Evolutionary conservation across 2,113 vertebrate genomes (phyloP).

Genomic region (Lathamus discolor): DNA sequence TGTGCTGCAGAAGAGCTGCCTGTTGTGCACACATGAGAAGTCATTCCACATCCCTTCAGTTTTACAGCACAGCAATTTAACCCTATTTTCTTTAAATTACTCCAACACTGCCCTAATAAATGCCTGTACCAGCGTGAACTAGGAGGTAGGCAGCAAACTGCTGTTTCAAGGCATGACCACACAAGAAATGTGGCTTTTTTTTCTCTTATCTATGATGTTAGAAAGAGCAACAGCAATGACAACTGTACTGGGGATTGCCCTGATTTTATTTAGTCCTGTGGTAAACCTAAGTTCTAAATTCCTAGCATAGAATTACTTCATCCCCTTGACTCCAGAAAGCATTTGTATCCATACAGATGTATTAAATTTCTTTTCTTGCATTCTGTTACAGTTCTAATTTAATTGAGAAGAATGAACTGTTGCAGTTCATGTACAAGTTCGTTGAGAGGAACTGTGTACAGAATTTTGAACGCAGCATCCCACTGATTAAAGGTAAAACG

Average conservation of each 20-base stretch:
- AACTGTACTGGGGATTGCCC: not conserved
- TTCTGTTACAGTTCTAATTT: slow-evolving; percentile 1
- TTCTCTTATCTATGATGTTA: not conserved
- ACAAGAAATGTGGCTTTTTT: not conserved
- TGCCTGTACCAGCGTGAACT: not conserved
- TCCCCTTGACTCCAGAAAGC: not conserved
- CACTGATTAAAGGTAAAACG: not conserved
- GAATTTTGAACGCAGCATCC: not conserved
- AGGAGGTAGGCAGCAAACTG: not conserved
- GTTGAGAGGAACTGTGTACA: not conserved
- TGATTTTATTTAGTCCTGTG: not conserved
- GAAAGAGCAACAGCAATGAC: not conserved
- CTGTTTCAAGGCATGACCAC: not conserved
- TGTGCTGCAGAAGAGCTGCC: not conserved
- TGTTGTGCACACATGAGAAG: not conserved
- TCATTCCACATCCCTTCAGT: not conserved
- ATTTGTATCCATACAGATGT: not conserved
- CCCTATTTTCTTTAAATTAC: not conserved
- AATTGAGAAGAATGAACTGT: not conserved
- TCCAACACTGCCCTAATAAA: not conserved
- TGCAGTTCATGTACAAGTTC: not conserved
- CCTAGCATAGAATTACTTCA: not conserved
- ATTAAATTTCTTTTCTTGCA: not conserved
- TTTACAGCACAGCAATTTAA: not conserved
- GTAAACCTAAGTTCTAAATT: not conserved